These are phyloP conservation scores for Volucella zonaria DNA, from an alignment of 2,888 invertebrate genomes.

Conservation along the genomic window DNA sequence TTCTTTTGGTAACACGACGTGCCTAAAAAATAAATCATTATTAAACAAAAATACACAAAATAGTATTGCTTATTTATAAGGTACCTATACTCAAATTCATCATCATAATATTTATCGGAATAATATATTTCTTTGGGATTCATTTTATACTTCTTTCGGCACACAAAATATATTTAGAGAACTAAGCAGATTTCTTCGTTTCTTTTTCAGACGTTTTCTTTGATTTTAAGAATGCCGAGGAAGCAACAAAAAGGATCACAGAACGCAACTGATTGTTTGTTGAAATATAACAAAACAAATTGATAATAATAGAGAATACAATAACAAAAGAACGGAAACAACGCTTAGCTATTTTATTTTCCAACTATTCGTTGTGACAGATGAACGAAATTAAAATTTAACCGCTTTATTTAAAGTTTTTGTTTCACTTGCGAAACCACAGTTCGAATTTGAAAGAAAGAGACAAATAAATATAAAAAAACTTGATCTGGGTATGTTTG, in stretches of 20 bases:
- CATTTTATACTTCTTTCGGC: constrained; percentile 81
- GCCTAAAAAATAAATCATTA: constrained; percentile 85
- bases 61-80: constrained; percentile 73
- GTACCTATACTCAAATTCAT: constrained; percentile 95
- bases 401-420: constrained; percentile 65
- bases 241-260: no score
- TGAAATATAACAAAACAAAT: neutral
- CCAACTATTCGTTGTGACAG: constrained; percentile 60
- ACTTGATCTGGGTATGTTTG: constrained; percentile 40
- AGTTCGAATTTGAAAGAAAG: neutral
- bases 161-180: neutral
- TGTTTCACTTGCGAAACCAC: constrained; percentile 15
- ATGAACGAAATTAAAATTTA: constrained; percentile 54
- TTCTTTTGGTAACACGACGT: constrained; percentile 96
- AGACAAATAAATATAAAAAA: constrained; percentile 13
- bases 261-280: neutral
- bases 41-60: neutral
- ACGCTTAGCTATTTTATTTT: constrained; percentile 58
- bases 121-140: constrained; percentile 91
- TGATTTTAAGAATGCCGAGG: no score
- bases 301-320: neutral
- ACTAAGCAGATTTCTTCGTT: constrained; percentile 1
- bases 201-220: neutral
- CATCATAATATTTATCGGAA: constrained; percentile 96
- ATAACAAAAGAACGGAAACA: constrained; percentile 45